These are phyloP conservation scores for Beaufortia kweichowensis DNA, from an alignment of 2,113 vertebrate genomes.

Conservation along the genomic window DNA sequence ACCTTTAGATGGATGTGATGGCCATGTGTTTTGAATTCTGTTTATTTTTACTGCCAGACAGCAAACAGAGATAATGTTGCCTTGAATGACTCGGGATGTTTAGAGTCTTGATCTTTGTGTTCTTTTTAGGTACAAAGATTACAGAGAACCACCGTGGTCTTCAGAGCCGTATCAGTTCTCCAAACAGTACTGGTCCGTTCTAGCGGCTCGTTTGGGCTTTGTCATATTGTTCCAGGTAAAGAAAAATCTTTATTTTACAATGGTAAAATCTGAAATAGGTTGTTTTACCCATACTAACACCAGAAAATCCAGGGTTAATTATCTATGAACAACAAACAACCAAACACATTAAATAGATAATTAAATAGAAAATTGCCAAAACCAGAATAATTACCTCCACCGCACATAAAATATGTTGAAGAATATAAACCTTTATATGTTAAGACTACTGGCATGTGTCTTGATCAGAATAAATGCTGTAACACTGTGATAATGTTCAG, in stretches of 20 bases:
- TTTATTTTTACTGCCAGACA: slow-evolving; percentile 3
- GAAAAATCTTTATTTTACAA: not conserved
- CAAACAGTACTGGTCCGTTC: slow-evolving; percentile 92
- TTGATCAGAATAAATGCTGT: slow-evolving; percentile 11
- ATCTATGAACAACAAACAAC: no score
- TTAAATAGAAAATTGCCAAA: not conserved
- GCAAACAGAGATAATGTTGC: not conserved
- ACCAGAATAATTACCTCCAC: not conserved
- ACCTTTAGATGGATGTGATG: not conserved
- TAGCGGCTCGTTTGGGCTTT: slow-evolving; percentile 91
- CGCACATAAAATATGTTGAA: not conserved
- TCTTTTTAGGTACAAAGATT: slow-evolving; percentile 92
- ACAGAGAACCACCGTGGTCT: slow-evolving; percentile 94
- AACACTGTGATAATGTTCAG: not conserved
- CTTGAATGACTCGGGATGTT: not conserved
- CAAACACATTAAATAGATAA: no score
- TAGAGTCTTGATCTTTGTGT: slow-evolving; percentile 41
- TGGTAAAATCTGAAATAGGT: not conserved
- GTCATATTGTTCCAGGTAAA: slow-evolving; percentile 96
- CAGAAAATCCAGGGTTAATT: no score
- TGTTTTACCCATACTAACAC: no score
- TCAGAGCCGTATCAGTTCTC: slow-evolving; percentile 86
- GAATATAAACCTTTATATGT: not conserved
- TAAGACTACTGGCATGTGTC: not conserved
- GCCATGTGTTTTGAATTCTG: slow-evolving; percentile 29